Percentiles rank a stretch among this genome's conserved stretches.
These are phyloP conservation scores for Vulpes vulpes DNA, from an alignment of 2,113 vertebrate genomes.

Conservation along the genomic window DNA sequence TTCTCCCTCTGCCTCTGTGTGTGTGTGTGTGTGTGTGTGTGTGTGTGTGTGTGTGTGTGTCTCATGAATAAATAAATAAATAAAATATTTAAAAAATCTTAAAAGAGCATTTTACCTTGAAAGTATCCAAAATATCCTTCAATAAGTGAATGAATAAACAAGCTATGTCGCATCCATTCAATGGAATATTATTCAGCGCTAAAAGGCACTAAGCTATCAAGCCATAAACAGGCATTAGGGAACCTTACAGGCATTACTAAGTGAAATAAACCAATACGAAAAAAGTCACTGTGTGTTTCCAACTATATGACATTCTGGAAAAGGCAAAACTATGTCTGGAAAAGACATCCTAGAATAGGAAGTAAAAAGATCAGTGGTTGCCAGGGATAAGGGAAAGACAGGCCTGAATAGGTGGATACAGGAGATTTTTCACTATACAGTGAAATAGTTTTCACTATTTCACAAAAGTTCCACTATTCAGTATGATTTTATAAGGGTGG, in stretches of 20 bases:
- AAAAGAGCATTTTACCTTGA: background rate
- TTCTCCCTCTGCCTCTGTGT: too few relatives aligned
- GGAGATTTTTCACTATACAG: background rate
- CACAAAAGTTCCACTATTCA: background rate
- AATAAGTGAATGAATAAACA: background rate
- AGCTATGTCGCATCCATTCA: background rate
- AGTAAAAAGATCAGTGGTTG: background rate
- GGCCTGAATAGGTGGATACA: background rate
- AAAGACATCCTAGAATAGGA: background rate
- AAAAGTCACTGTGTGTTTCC: background rate
- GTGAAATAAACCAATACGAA: background rate
- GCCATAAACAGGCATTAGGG: background rate
- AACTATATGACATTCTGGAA: background rate
- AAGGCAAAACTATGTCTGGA: background rate
- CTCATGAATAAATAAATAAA: too few relatives aligned
- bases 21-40: too few relatives aligned
- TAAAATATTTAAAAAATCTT: too few relatives aligned
- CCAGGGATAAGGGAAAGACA: background rate
- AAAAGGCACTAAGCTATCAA: background rate
- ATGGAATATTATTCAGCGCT: slow-evolving; percentile 2
- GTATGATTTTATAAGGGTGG: background rate
- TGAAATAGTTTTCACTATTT: background rate
- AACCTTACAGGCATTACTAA: background rate
- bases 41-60: too few relatives aligned
- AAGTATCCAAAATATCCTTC: slow-evolving; percentile 22